phyloP scores from a whole-genome alignment of 1,140 invertebrate genomes.

The Drosophila ironensis region DNA sequence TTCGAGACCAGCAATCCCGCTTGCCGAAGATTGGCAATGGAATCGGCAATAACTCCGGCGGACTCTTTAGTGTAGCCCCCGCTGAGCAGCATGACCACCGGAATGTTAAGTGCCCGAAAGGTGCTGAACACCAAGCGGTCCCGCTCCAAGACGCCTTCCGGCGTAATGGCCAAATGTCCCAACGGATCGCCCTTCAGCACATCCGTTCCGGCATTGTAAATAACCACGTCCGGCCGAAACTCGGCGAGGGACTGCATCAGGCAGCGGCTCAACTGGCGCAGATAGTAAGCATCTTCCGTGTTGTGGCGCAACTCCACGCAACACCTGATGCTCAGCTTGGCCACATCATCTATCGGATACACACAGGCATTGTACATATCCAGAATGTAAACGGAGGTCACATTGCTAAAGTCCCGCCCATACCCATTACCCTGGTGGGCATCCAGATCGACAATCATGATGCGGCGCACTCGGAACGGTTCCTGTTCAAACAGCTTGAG shows the following conservation, averaged over 20 bases:
- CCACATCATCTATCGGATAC: slow-evolving; percentile 90
- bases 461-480: slow-evolving; percentile 84
- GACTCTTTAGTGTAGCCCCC: slow-evolving; percentile 91
- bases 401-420: slow-evolving; percentile 89
- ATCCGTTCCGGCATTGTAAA: slow-evolving; percentile 96
- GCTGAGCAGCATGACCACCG: slow-evolving; percentile 94
- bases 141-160: slow-evolving; percentile 89
- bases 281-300: slow-evolving; percentile 88
- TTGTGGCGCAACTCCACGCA: slow-evolving; percentile 87
- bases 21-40: slow-evolving; percentile 88
- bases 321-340: slow-evolving; percentile 89
- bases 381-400: slow-evolving; percentile 90
- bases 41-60: slow-evolving; percentile 91
- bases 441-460: slow-evolving; percentile 94
- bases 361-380: slow-evolving; percentile 93
- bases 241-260: slow-evolving; percentile 87
- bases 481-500: slow-evolving; percentile 86
- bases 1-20: slow-evolving; percentile 44
- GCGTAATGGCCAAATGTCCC: slow-evolving; percentile 87
- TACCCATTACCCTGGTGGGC: slow-evolving; percentile 96
- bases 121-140: slow-evolving; percentile 92
- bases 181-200: slow-evolving; percentile 90
- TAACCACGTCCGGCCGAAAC: slow-evolving; percentile 90
- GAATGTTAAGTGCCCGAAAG: slow-evolving; percentile 86
- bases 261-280: slow-evolving; percentile 85